Evolutionary conservation across 2,888 invertebrate genomes (phyloP).

Genomic region (Ophioninae sp.): DNA sequence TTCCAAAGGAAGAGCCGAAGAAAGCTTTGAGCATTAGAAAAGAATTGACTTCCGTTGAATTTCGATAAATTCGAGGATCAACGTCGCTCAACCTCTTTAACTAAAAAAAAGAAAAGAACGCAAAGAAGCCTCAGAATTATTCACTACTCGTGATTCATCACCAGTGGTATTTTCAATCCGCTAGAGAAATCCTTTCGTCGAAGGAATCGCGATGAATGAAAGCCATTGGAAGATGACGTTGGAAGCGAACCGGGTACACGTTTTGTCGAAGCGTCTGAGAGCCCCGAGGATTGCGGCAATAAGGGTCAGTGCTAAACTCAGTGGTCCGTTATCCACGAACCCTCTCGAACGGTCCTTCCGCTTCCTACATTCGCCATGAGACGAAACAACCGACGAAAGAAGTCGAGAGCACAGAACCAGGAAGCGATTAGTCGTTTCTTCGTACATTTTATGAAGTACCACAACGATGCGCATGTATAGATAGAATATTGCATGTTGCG

Average conservation of each 20-base stretch:
- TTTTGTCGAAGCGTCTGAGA: not conserved
- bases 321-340: conserved; percentile 54
- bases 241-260: not conserved
- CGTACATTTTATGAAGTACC: conserved; percentile 21
- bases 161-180: not conserved
- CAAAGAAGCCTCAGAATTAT: too few relatives aligned
- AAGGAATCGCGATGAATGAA: not conserved
- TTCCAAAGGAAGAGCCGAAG: too few relatives aligned
- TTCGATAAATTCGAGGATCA: too few relatives aligned
- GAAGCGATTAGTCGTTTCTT: conserved; percentile 53
- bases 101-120: too few relatives aligned
- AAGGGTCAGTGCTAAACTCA: conserved; percentile 53
- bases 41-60: too few relatives aligned
- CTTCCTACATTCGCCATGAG: conserved; percentile 47
- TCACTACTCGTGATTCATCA: too few relatives aligned
- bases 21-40: too few relatives aligned
- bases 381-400: conserved; percentile 18
- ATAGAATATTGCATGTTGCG: conserved; percentile 27
- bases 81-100: too few relatives aligned
- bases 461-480: not conserved
- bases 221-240: not conserved
- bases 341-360: conserved; percentile 58
- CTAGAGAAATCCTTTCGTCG: not conserved
- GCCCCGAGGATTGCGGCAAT: conserved; percentile 9
- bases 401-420: conserved; percentile 53